Conservation (phyloP, 2,113 vertebrate species). For the Heterochromis multidens region DNA sequence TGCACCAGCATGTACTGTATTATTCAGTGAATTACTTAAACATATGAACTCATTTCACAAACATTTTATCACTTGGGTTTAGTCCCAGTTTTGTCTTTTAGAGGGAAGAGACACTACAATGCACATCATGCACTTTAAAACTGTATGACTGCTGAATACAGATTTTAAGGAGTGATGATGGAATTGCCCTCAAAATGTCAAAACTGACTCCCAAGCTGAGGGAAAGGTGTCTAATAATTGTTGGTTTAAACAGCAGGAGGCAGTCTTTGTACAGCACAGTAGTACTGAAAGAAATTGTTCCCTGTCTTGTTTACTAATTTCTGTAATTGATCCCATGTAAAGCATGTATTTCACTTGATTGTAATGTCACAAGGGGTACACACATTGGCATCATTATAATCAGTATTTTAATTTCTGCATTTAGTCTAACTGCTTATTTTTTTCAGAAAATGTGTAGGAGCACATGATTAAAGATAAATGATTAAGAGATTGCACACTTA, state of each 20-base stretch:
- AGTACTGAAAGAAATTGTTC: neutral
- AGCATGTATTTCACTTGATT: neutral
- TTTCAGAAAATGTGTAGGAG: neutral
- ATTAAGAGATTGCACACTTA: neutral
- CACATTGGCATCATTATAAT: neutral
- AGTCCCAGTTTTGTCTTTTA: neutral
- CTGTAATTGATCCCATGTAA: neutral
- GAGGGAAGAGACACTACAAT: neutral
- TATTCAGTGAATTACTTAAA: neutral
- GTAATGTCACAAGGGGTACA: neutral
- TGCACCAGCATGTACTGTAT: neutral
- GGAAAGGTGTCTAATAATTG: neutral
- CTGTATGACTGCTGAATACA: neutral
- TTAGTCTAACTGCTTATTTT: neutral
- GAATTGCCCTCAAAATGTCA: constrained; percentile 24
- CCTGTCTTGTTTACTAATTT: neutral
- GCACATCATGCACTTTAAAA: neutral
- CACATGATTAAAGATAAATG: neutral
- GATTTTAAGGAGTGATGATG: neutral
- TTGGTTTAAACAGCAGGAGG: constrained; percentile 32
- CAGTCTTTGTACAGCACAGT: neutral
- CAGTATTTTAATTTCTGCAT: neutral
- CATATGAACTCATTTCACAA: neutral
- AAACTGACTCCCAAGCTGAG: neutral
- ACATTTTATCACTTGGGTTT: neutral